Base-by-base conservation (phyloP, 2,113 vertebrate genomes). In the Himantopus leucocephalus region DNA sequence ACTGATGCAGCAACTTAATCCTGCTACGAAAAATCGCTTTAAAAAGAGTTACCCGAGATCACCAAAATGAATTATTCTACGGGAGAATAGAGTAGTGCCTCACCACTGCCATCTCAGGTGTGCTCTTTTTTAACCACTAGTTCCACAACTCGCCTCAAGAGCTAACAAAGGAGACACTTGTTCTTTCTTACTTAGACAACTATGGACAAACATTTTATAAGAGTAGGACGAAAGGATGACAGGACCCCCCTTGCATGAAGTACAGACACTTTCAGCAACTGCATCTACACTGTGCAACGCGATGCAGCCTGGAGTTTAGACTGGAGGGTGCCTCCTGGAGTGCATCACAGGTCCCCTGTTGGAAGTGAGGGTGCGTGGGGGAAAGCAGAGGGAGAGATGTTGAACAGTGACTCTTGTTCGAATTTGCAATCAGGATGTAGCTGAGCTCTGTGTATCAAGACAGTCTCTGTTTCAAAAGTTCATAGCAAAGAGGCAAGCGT, bases 201-300 rank as follows among this genome's bases (percentile, higher is more conserved):
- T 71, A 81, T 0, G 1, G 63, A 60, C 6, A 64, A 88, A 56
- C 20, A 9, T 1, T 63, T 60, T 39, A 2, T 6, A 70, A 26
- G 17, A 84, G 55, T 4, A 77, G 50, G 45, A 62, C 3, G 8
- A 29, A 66, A 67, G n/a, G 56, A 74, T 0, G 2, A 68, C 29
- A 83, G 71, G 48, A 76, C 3, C 11, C 14, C 11, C 26, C 30
- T 37, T 18, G 23, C 26, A 55, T 9, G 52, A 91, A 27, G 24
- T 39, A 62, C 2, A 2, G 59, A 63, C 12, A 12, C 24, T 13
- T 58, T 20, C 12, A 72, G 17, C 0, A 2, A 74, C 74, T 56
- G 47, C 0, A 0, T 18, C 59, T 55, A 74, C 29, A 21, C 35
- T 6, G 16, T 10, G 14, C 1, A 7, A 8, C 1, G 13, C 0